Base-by-base conservation (phyloP, 2,888 invertebrate species). In the Spatulosminthurus flaviceps region DNA sequence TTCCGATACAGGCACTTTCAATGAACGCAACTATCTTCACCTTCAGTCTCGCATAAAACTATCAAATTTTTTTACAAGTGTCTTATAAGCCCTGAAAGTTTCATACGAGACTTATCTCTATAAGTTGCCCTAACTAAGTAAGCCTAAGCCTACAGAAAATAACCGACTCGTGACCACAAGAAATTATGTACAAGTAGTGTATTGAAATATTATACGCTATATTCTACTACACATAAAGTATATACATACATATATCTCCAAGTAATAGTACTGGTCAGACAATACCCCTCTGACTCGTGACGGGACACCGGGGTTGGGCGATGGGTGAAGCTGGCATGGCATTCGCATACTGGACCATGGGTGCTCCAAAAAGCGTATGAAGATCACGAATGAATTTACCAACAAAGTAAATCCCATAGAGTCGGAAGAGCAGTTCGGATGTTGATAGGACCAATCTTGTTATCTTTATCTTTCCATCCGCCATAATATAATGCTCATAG, bases 351-450 rank as follows among this genome's bases (percentile, higher is more conserved):
- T 83, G 82, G n/a, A 82, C 79, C 79, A 85, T 85, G 1, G 84
- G 84, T 9, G 82, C 80, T 41, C 82, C 83, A 67, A 85, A 83
- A 1, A 85, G 77, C 0, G 80, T 78, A 26, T 81, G 81, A 11
- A 85, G 73, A 77, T 85, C 84, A 24, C 79, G 76, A 22, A 85
- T 85, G 71, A 85, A 85, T 69, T 79, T 82, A 21, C 83, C 82
- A 26, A 85, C 82, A 72, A 85, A 83, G 72, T 77, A 82, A 7
- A 85, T 81, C 16, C 84, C 84, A 66, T 82, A 82, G 13, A 78
- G 43, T 1, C 84, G 77, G 42, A 85, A 85, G 13, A 82, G 0
- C 21, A 83, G 69, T 77, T 84, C 84, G 9, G 80, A 69, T n/a
- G 29, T 60, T 73, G 82, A 82, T 41, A 82, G 13, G 13, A 80